A percentile compares a stretch with the other conserved stretches of the same genome.
These are phyloP conservation scores for Microcebus ravelobensis DNA, from an alignment of 2,113 vertebrate genomes.

Conservation along the genomic window DNA sequence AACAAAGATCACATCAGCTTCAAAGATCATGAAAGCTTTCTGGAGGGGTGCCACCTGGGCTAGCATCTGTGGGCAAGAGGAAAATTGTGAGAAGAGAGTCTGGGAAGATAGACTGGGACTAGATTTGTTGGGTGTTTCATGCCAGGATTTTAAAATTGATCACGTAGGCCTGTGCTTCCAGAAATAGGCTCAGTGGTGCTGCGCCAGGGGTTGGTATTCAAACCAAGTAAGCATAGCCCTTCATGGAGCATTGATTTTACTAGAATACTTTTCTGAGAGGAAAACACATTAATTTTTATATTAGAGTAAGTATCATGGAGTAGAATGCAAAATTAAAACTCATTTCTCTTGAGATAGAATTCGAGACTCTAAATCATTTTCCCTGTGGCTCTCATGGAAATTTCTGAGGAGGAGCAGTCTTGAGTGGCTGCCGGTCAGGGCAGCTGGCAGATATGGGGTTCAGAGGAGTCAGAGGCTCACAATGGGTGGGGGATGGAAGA, in stretches of 20 bases:
- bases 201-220: not conserved
- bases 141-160: not conserved
- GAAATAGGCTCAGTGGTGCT: not conserved
- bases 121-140: not conserved
- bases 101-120: not conserved
- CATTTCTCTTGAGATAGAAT: not conserved
- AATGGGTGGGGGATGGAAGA: not conserved
- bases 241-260: not conserved
- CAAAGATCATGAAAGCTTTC: not conserved
- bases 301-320: not conserved
- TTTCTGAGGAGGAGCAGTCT: not conserved
- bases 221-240: not conserved
- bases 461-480: too few relatives aligned
- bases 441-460: not conserved
- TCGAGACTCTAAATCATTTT: not conserved
- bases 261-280: not conserved
- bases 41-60: not conserved
- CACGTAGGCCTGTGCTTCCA: not conserved
- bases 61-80: not conserved
- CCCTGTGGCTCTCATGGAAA: not conserved
- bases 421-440: not conserved
- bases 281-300: conserved; percentile 25
- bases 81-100: not conserved
- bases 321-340: not conserved
- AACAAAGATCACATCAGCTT: not conserved